Conservation (phyloP, 2,113 vertebrate genomes). For the Pluvianellus socialis region DNA sequence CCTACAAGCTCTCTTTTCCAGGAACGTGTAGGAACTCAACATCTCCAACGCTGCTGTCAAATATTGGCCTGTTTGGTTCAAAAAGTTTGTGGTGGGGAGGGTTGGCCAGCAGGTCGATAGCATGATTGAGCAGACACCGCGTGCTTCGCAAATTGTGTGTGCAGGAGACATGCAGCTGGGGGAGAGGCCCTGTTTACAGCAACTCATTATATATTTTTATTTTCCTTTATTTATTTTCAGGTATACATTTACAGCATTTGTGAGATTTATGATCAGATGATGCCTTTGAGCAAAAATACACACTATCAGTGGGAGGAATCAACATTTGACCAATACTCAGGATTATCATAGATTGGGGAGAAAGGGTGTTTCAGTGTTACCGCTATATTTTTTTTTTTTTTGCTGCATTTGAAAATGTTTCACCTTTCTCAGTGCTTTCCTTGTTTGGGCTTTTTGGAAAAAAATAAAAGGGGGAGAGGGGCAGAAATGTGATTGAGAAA, state of each 20-base stretch:
- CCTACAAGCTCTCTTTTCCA: neutral
- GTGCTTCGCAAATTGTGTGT: neutral
- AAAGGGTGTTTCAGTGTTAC: neutral
- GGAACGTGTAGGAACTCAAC: neutral
- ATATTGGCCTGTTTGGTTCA: neutral
- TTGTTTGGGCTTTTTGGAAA: neutral
- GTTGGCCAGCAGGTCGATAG: neutral
- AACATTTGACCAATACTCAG: neutral
- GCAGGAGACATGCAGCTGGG: neutral
- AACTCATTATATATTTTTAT: neutral
- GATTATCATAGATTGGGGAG: neutral
- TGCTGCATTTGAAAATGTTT: neutral
- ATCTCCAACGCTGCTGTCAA: neutral
- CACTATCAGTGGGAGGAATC: neutral
- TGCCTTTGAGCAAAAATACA: neutral
- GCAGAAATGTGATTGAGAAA: neutral
- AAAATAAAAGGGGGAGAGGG: neutral
- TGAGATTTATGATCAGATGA: neutral
- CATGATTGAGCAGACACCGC: neutral
- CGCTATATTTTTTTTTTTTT: neutral
- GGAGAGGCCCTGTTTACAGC: neutral
- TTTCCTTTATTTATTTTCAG: conserved; percentile 29
- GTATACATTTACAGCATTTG: neutral
- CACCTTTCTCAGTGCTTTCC: neutral
- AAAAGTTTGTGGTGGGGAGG: neutral